These are phyloP conservation scores for Yasuhikotakia modesta DNA, from an alignment of 2,797 vertebrate genomes.

Conservation along the genomic window DNA sequence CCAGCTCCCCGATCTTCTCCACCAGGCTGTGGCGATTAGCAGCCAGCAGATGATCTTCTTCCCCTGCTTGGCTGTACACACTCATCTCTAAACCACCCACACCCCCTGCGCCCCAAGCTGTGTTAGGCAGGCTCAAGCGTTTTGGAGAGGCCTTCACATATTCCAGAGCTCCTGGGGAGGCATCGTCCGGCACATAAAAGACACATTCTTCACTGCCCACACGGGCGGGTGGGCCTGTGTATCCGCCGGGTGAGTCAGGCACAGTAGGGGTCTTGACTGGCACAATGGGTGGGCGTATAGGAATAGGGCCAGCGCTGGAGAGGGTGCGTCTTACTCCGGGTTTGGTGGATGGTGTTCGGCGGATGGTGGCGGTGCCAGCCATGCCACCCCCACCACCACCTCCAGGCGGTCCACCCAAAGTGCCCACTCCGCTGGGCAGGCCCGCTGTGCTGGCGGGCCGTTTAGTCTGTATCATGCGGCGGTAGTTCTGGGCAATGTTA, in stretches of 20 bases:
- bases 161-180: slow-evolving; percentile 81
- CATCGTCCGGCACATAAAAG: slow-evolving; percentile 79
- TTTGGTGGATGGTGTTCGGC: slow-evolving; percentile 94
- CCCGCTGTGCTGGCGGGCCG: slow-evolving; percentile 92
- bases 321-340: slow-evolving; percentile 90
- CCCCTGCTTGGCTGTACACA: slow-evolving; percentile 79
- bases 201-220: slow-evolving; percentile 96
- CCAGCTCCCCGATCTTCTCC: slow-evolving; percentile 96
- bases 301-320: slow-evolving; percentile 91
- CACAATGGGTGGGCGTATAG: slow-evolving; percentile 94
- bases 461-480: slow-evolving; percentile 97
- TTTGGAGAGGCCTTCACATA: slow-evolving; percentile 94
- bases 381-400: slow-evolving; percentile 75
- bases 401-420: slow-evolving; percentile 74
- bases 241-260: slow-evolving; percentile 77
- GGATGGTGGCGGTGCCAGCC: slow-evolving; percentile 93
- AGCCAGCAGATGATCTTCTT: slow-evolving; percentile 90
- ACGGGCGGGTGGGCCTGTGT: slow-evolving; percentile 76
- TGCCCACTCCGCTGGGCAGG: slow-evolving; percentile 78
- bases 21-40: slow-evolving; percentile 97
- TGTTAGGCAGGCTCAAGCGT: slow-evolving; percentile 93
- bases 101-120: slow-evolving; percentile 80
- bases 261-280: slow-evolving; percentile 94
- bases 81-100: slow-evolving; percentile 76
- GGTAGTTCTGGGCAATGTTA: slow-evolving; percentile 95